phyloP scores from a whole-genome alignment of 2,797 vertebrate genomes.

The Triplophysa bombifrons region DNA sequence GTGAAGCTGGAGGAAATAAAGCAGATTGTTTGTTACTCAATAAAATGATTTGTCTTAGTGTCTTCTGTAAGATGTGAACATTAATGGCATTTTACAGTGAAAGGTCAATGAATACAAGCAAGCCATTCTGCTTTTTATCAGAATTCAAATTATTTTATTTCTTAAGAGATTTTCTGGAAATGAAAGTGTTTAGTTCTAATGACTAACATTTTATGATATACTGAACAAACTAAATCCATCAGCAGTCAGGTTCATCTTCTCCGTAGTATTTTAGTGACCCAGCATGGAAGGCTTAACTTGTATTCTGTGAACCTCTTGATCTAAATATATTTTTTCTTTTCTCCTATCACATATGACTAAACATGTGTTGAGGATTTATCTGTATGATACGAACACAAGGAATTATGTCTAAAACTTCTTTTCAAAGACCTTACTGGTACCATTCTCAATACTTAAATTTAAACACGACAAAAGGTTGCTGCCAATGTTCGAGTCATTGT shows the following conservation, averaged over 20 bases:
- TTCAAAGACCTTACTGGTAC: too few species aligned
- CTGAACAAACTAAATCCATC: too few species aligned
- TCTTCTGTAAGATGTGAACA: background rate
- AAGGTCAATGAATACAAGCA: background rate
- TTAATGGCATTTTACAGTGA: background rate
- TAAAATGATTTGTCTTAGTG: background rate
- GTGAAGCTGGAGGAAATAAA: background rate
- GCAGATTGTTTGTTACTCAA: background rate
- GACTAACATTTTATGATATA: too few species aligned
- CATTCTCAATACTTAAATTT: background rate
- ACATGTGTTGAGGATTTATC: background rate
- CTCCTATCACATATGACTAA: background rate
- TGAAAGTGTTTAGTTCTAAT: too few species aligned
- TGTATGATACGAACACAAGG: background rate
- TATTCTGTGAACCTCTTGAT: too few species aligned
- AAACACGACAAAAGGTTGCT: conserved; percentile 44
- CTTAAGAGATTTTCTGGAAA: background rate
- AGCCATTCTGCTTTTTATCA: background rate
- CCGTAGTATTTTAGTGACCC: too few species aligned
- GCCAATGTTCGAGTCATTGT: conserved; percentile 59
- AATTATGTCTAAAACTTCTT: background rate
- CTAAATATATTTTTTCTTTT: too few species aligned
- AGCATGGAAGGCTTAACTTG: too few species aligned
- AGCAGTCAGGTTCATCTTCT: too few species aligned
- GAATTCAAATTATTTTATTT: background rate